phyloP scores from a whole-genome alignment of 2,113 vertebrate genomes.

The Passer domesticus region DNA sequence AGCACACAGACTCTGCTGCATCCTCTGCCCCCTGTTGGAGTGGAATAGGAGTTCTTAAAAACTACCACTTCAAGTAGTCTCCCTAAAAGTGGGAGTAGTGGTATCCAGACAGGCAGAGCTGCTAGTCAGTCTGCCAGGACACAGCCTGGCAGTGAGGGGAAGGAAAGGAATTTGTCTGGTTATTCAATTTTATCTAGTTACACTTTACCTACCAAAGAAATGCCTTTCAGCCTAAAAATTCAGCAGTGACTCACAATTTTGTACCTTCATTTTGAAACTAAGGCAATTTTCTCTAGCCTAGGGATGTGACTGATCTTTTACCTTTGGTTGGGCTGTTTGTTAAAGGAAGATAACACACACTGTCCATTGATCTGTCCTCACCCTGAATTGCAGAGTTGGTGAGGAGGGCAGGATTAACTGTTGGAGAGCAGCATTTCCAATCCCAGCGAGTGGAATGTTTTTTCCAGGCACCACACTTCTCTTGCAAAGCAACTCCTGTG shows the following conservation, averaged over 20 bases:
- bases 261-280: neutral
- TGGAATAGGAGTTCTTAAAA: neutral
- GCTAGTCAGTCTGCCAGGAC: neutral
- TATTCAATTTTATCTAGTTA: neutral
- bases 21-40: neutral
- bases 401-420: neutral
- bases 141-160: neutral
- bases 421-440: neutral
- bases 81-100: neutral
- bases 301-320: constrained; percentile 11
- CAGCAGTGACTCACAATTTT: neutral
- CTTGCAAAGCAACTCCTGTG: neutral
- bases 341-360: neutral
- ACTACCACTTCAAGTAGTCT: fast-evolving
- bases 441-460: neutral
- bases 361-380: neutral
- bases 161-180: neutral
- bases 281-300: neutral
- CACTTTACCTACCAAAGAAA: neutral
- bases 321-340: neutral
- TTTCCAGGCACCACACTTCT: neutral
- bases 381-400: neutral
- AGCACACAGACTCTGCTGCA: fast-evolving
- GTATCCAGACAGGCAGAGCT: neutral
- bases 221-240: constrained; percentile 2